Base-by-base conservation (phyloP, 2,113 vertebrate genomes). In the Typhlomys cinereus region DNA sequence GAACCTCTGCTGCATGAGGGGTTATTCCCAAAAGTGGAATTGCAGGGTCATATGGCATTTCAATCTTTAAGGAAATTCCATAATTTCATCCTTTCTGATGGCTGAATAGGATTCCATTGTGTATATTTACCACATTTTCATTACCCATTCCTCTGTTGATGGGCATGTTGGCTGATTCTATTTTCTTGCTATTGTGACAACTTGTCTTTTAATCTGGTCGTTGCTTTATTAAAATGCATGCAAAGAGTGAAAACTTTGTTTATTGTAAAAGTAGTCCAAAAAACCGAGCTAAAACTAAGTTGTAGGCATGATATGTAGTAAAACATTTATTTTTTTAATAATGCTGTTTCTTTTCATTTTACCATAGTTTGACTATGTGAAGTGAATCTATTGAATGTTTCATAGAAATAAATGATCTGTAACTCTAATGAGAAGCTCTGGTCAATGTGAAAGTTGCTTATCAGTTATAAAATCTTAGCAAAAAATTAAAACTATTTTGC, bases 211-310 rank as follows among this genome's bases (percentile, higher is more conserved):
- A 48, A 12, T 75, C 52, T 84, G 41, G 29, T 66, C 8, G 36
- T 93, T 7, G 5, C 17, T 89, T 7, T 93, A 21, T 59, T 78
- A 2, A 85, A 81, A 73, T 25, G 93, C 74, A 54, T 71, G 50
- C 73, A 27, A 87, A 90, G 31, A 82, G 34, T 67, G n/a, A 57
- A 4, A 59, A 71, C 14, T 85, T 88, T 54, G 44, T 50, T 50
- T 61, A 64, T 90, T 95, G 36, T 92, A 52, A 88, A 95, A 85
- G n/a, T 46, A 41, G 20, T 75, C 57, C 31, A 81, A 36, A 76
- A 62, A 70, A 83, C 48, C 75, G 59, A 85, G 15, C 39, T 93
- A 41, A 86, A 52, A 80, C 27, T 84, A 76, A 64, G 15, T 83
- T 61, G 20, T 92, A 14, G 15, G 23, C 44, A 78, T 74, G 21